Evolutionary conservation across 1,140 invertebrate genomes (phyloP).

Genomic region (Brachionus manjavacas): DNA sequence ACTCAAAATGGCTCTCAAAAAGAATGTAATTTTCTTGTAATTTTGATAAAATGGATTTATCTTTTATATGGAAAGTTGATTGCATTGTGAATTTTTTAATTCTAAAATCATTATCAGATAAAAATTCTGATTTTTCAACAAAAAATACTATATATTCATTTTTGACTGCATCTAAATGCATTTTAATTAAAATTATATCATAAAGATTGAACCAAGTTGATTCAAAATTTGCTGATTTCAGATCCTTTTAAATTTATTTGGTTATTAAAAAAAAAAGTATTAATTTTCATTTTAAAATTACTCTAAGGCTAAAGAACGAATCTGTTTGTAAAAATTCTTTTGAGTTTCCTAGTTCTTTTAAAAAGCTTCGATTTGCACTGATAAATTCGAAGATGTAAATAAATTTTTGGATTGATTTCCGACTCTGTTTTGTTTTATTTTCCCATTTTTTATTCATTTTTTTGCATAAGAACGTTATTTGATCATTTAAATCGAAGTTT

Average conservation of each 20-base stretch:
- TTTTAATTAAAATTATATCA: conserved; percentile 8
- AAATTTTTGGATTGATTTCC: not conserved
- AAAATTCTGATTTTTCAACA: not conserved
- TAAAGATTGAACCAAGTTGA: not conserved
- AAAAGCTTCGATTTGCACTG: not conserved
- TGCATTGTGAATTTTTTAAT: not conserved
- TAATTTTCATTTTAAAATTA: not conserved
- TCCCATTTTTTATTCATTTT: not conserved
- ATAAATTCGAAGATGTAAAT: conserved; percentile 34
- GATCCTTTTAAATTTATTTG: not conserved
- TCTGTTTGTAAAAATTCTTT: not conserved
- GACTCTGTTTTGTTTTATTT: not conserved
- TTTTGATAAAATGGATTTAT: not conserved
- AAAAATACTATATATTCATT: not conserved
- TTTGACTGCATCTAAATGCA: not conserved
- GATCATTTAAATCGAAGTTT: not conserved
- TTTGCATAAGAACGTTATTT: conserved; percentile 8
- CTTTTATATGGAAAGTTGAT: not conserved
- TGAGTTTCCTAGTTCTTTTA: not conserved
- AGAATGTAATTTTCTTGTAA: not conserved
- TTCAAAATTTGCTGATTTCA: not conserved
- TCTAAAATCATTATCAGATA: not conserved
- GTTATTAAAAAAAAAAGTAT: not conserved
- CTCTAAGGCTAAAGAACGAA: not conserved
- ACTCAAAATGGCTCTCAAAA: not conserved